Base-by-base conservation (phyloP, 2,797 vertebrate genomes). In the Onychomys leucogaster region DNA sequence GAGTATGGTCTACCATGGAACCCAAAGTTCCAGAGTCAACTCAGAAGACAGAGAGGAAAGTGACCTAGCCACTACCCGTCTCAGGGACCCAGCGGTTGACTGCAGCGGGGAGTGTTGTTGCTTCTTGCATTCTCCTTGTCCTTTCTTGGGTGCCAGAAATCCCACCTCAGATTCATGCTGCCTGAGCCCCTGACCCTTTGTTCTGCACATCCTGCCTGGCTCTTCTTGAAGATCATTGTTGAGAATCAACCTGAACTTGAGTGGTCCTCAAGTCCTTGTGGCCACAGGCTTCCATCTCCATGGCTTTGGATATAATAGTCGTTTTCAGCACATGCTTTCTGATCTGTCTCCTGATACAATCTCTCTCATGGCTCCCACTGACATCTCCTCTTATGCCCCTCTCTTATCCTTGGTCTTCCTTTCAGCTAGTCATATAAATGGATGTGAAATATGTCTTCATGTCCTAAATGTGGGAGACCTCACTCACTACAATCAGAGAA, bases 401-500 rank as follows among this genome's bases (percentile, higher is more conserved):
- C 37, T 43, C 25, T 27, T 77, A n/a, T 57, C n/a, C 61, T 92
- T 67, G 78, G 73, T 27, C 76, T 67, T 61, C 61, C 63, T 77
- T 93, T 92, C 29, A 75, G 41, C 12, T 37, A 37, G 37, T 17
- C 71, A n/a, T 37, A 34, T 23, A 34, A 87, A 41, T 37, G 61
- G 27, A 55, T 32, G 83, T 29, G 10, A 91, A 86, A 59, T 34
- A 78, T 86, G 37, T 73, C 71, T 49, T 77, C 25, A 87, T 46
- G 71, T n/a, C 81, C 77, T 61, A n/a, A 49, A 76, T 63, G 73
- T 55, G 32, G n/a, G 59, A 93, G 84, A 94, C 29, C 57, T 90
- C 49, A 63, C 41, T 67, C 67, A 71, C 46, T 71, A 25, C 65
- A 84, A 49, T 49, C 32, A 88, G 77, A 89, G 77, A n/a, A 59